phyloP scores from a whole-genome alignment of 2,113 vertebrate genomes.

The Columba janthina region DNA sequence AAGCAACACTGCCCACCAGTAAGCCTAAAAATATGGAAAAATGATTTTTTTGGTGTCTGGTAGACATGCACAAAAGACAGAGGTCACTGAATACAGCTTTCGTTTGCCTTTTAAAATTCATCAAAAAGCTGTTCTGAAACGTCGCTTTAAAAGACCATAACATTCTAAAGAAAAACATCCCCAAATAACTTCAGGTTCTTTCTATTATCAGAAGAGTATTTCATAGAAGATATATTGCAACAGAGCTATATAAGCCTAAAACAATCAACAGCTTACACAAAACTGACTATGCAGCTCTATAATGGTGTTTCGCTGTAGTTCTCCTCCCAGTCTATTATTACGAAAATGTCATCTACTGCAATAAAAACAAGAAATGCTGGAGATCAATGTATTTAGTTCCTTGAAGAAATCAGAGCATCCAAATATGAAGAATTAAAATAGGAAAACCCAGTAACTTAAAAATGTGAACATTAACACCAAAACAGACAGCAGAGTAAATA shows the following conservation, averaged over 20 bases:
- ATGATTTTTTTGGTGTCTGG: neutral
- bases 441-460: neutral
- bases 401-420: neutral
- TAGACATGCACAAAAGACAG: neutral
- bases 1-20: constrained; percentile 98
- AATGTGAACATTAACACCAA: neutral
- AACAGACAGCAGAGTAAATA: neutral
- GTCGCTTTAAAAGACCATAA: neutral
- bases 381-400: neutral
- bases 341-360: neutral
- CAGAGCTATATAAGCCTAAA: neutral
- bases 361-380: neutral
- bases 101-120: neutral
- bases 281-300: neutral
- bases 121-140: neutral
- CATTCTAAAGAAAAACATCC: neutral
- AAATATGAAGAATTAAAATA: neutral
- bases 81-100: neutral
- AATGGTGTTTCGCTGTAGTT: neutral
- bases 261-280: neutral
- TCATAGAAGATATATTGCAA: neutral
- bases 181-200: neutral
- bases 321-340: neutral
- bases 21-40: constrained; percentile 74
- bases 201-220: neutral